These are phyloP conservation scores for Diadegma fenestrale DNA, from an alignment of 2,888 invertebrate genomes.

Conservation along the genomic window DNA sequence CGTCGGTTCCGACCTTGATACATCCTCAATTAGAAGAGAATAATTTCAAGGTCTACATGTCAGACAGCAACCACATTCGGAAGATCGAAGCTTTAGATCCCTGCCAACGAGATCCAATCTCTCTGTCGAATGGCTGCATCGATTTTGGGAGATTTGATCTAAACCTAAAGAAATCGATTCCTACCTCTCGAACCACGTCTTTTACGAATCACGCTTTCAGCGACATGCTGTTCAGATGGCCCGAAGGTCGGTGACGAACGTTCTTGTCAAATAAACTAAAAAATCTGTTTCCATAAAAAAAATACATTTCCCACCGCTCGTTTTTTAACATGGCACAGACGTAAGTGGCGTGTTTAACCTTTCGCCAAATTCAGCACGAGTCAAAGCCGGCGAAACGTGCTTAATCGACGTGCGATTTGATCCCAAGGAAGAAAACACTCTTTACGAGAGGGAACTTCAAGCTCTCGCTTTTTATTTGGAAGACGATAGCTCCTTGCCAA, in stretches of 20 bases:
- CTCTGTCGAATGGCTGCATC: conserved; percentile 78
- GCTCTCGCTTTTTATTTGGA: conserved; percentile 76
- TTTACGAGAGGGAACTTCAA: conserved; percentile 78
- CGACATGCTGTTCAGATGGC: conserved; percentile 76
- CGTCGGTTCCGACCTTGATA: conserved; percentile 54
- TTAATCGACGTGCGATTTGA: conserved; percentile 82
- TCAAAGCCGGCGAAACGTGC: conserved; percentile 76
- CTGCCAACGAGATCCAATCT: conserved; percentile 71
- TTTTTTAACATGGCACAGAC: conserved; percentile 72
- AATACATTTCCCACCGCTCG: not conserved
- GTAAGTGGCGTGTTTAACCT: conserved; percentile 78
- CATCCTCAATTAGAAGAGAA: conserved; percentile 52
- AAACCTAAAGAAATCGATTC: conserved; percentile 35
- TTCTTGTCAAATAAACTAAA: not conserved
- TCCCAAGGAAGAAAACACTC: conserved; percentile 75
- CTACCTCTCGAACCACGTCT: conserved; percentile 71
- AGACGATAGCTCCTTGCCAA: conserved; percentile 7
- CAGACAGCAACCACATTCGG: conserved; percentile 71
- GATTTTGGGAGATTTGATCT: conserved; percentile 80
- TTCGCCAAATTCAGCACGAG: conserved; percentile 75
- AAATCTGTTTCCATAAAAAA: not conserved
- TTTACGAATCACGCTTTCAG: conserved; percentile 75
- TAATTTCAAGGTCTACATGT: conserved; percentile 80
- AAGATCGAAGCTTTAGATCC: conserved; percentile 65
- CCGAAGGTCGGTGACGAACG: conserved; percentile 71